phyloP scores from a whole-genome alignment of 2,888 invertebrate genomes.

The Monopis laevigella region DNA sequence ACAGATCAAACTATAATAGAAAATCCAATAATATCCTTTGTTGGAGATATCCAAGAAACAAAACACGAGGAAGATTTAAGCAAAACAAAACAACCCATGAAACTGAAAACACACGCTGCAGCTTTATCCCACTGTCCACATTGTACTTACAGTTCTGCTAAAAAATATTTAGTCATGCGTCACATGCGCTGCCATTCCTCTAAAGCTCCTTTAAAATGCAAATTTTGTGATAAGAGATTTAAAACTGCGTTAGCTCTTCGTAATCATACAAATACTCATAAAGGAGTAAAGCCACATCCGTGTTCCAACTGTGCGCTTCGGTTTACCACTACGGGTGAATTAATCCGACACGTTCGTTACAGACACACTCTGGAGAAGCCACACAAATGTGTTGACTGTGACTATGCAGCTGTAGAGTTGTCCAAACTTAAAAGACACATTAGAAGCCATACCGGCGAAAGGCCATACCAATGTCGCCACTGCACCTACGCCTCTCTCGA shows the following conservation, averaged over 20 bases:
- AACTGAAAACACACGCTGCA: no score
- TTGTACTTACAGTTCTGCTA: no score
- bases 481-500: no score
- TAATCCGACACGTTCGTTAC: conserved; percentile 94
- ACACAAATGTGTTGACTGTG: conserved; percentile 95
- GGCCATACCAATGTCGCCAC: conserved; percentile 78
- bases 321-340: conserved; percentile 91
- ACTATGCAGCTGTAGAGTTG: conserved; percentile 95
- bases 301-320: conserved; percentile 89
- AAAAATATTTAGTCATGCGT: no score
- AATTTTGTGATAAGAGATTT: conserved; percentile 93
- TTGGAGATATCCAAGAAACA: no score
- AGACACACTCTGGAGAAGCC: conserved; percentile 97
- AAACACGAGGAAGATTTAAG: no score
- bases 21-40: no score
- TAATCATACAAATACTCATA: conserved; percentile 97
- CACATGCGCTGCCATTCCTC: conserved; percentile 97
- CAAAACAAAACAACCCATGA: no score
- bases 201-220: conserved; percentile 92
- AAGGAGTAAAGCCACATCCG: conserved; percentile 90
- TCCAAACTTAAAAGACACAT: conserved; percentile 95
- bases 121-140: no score
- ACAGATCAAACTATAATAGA: no score
- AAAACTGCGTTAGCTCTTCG: conserved; percentile 92
- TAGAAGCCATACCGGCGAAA: conserved; percentile 91